Conservation (phyloP, 2,888 invertebrate genomes). For the Papilio gigon region DNA sequence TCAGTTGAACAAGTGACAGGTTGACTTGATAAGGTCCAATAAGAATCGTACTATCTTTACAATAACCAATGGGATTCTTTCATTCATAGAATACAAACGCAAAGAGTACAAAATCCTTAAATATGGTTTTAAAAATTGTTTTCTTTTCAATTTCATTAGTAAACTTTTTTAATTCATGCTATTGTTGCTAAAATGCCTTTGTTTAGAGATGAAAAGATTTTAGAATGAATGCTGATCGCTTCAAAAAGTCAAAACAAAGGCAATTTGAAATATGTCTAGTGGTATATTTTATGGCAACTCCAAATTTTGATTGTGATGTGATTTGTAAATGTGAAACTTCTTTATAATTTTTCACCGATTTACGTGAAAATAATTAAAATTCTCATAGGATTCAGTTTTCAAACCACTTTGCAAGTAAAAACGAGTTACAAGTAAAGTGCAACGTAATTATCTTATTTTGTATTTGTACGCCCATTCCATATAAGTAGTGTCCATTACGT, state of each 20-base stretch:
- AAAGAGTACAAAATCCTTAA: background rate
- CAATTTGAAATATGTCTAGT: background rate
- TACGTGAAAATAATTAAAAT: constrained; percentile 7
- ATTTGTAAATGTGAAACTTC: constrained; percentile 28
- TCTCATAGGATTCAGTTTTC: constrained; percentile 21
- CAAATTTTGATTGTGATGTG: constrained; percentile 23
- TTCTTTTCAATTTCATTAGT: background rate
- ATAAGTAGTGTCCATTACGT: constrained; percentile 40
- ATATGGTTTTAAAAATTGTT: background rate
- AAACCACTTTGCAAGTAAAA: constrained; percentile 7
- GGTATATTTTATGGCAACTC: constrained; percentile 5
- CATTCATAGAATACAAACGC: background rate
- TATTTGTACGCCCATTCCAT: constrained; percentile 23
- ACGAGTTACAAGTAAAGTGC: background rate
- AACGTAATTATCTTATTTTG: background rate
- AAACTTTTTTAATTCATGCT: background rate
- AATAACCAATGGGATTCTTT: constrained; percentile 35
- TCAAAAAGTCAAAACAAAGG: background rate
- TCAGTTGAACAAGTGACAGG: background rate
- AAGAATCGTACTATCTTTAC: background rate
- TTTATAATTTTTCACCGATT: constrained; percentile 16
- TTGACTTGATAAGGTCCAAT: background rate
- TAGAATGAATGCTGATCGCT: background rate
- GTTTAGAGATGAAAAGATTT: no score
- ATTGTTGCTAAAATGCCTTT: no score